These are phyloP conservation scores for Proales similis DNA, from an alignment of 1,140 invertebrate species.

Conservation along the genomic window DNA sequence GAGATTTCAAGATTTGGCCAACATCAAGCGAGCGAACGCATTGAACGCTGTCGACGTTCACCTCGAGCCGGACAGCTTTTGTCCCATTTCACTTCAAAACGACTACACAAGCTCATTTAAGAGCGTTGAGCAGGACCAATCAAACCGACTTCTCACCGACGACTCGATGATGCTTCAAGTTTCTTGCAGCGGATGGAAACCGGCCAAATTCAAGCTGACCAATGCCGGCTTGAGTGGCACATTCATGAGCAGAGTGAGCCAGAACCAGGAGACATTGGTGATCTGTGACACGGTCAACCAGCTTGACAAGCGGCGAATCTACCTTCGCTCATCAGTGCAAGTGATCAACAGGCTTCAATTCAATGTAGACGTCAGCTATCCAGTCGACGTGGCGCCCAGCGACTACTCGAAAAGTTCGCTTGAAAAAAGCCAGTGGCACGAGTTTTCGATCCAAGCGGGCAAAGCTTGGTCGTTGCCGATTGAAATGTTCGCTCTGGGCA, in stretches of 20 bases:
- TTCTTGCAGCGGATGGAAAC: slow-evolving; percentile 8
- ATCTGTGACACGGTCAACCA: slow-evolving; percentile 22
- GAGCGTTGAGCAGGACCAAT: too few relatives aligned
- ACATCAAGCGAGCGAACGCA: neutral
- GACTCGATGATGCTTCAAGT: too few relatives aligned
- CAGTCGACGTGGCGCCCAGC: neutral
- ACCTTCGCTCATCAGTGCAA: slow-evolving; percentile 25
- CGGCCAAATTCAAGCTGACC: neutral
- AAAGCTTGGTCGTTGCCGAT: slow-evolving; percentile 18
- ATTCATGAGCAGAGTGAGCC: slow-evolving; percentile 8
- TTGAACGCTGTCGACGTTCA: neutral
- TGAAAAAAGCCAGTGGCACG: too few relatives aligned
- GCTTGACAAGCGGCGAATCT: slow-evolving; percentile 36
- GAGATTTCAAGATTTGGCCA: slow-evolving; percentile 34
- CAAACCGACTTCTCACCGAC: too few relatives aligned
- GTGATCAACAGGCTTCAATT: slow-evolving; percentile 14
- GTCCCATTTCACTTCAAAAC: slow-evolving; percentile 16
- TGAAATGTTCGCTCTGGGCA: neutral
- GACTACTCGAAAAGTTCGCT: too few relatives aligned
- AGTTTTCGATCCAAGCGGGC: neutral
- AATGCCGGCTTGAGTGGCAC: neutral
- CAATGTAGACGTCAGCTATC: slow-evolving; percentile 21
- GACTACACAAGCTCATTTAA: slow-evolving; percentile 13
- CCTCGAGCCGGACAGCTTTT: slow-evolving; percentile 1
- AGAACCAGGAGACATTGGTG: slow-evolving; percentile 12